A percentile compares a stretch with the other conserved stretches of the same genome.
Evolutionary conservation across 2,888 invertebrate species (phyloP).

Genomic region (Drosophila rellima): DNA sequence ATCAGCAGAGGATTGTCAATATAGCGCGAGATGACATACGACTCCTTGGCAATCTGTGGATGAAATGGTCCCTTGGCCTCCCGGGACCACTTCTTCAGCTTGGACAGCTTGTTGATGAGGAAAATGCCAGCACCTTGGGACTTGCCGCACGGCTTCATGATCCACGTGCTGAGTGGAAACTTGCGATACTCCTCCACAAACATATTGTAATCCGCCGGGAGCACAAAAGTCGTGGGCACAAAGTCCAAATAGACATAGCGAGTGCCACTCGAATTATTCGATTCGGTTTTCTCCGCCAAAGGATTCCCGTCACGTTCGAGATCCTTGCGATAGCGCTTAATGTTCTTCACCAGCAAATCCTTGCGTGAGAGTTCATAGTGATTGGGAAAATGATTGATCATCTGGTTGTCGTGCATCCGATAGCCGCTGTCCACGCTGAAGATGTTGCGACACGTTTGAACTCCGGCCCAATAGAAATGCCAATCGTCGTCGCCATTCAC

Average conservation of each 20-base stretch:
- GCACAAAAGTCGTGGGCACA: conserved; percentile 96
- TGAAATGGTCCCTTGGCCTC: conserved; percentile 95
- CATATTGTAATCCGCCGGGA: conserved; percentile 98
- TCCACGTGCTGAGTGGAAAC: conserved; percentile 97
- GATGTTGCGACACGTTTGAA: conserved; percentile 94
- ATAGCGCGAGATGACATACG: conserved; percentile 98
- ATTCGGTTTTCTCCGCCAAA: conserved; percentile 91
- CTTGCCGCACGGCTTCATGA: conserved; percentile 98
- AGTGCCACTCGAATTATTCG: conserved; percentile 87
- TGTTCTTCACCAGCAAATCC: conserved; percentile 97
- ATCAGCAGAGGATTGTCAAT: conserved; percentile 98
- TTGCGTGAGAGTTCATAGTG: conserved; percentile 97
- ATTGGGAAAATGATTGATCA: conserved; percentile 98
- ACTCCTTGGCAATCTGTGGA: conserved; percentile 94
- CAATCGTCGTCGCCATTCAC: conserved; percentile 96
- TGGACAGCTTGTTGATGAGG: conserved; percentile 96
- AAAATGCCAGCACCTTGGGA: conserved; percentile 97
- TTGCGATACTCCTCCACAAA: conserved; percentile 98
- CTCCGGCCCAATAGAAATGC: conserved; percentile 98
- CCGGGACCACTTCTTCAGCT: conserved; percentile 95
- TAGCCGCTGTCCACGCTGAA: conserved; percentile 97
- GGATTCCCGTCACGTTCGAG: conserved; percentile 95
- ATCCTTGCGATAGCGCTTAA: conserved; percentile 96
- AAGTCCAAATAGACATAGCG: conserved; percentile 94
- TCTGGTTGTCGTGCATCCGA: conserved; percentile 96